Conservation (phyloP, 2,888 invertebrate genomes). For the Diloba caeruleocephala region DNA sequence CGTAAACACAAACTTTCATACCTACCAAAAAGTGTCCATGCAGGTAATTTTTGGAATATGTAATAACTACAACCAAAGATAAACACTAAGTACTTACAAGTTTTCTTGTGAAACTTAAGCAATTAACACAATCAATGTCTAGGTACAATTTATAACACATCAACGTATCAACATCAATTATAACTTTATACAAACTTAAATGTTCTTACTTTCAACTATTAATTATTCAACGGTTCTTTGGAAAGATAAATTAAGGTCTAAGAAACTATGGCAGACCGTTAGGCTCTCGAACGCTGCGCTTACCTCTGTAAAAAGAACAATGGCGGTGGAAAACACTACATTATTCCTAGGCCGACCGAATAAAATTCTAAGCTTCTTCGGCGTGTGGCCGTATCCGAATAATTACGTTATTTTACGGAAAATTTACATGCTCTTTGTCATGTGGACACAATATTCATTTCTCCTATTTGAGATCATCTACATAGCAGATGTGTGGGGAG, state of each 20-base stretch:
- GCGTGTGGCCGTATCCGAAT: slow-evolving; percentile 71
- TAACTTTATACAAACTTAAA: slow-evolving; percentile 32
- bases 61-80: no score
- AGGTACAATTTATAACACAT: slow-evolving; percentile 50
- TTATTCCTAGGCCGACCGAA: slow-evolving; percentile 69
- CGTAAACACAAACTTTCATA: no score
- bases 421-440: slow-evolving; percentile 64
- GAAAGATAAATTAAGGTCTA: slow-evolving; percentile 1
- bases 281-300: no score
- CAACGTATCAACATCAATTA: slow-evolving; percentile 34
- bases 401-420: slow-evolving; percentile 56
- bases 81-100: no score
- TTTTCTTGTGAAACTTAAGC: slow-evolving; percentile 21
- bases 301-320: no score
- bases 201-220: slow-evolving; percentile 23
- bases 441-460: slow-evolving; percentile 74
- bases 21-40: no score
- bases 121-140: slow-evolving; percentile 35
- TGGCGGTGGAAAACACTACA: slow-evolving; percentile 59
- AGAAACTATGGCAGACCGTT: neutral
- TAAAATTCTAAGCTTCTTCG: slow-evolving; percentile 67
- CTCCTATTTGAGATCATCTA: slow-evolving; percentile 76
- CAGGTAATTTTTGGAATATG: no score
- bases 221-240: slow-evolving; percentile 22
- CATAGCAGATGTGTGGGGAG: slow-evolving; percentile 75